Evolutionary conservation across 1,140 invertebrate genomes (phyloP).

Genomic region (Drosophila watanabei): DNA sequence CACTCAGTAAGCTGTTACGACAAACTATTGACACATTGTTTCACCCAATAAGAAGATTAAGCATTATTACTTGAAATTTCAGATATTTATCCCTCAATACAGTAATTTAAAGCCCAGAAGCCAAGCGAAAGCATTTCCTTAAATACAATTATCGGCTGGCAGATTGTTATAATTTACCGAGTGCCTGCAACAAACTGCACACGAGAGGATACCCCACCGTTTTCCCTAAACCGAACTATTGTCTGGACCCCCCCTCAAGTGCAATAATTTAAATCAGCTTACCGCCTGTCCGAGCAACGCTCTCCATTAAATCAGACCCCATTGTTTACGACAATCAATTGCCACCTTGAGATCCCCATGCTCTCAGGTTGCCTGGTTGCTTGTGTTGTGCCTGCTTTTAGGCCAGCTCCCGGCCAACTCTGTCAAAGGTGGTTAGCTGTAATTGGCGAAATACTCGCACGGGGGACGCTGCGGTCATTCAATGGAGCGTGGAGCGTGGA

Average conservation of each 20-base stretch:
- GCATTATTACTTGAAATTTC: background rate
- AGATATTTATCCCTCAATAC: background rate
- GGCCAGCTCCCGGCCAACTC: conserved; percentile 17
- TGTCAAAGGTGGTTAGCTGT: conserved; percentile 51
- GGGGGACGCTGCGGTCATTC: conserved; percentile 53
- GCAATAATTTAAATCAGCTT: conserved; percentile 50
- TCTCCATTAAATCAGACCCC: conserved; percentile 61
- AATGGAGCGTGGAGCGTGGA: conserved; percentile 69
- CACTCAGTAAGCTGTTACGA: background rate
- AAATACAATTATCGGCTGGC: conserved; percentile 4
- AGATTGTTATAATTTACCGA: conserved; percentile 29
- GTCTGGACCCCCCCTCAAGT: conserved; percentile 9
- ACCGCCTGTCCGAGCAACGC: conserved; percentile 28
- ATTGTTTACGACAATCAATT: conserved; percentile 77
- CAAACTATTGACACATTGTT: background rate
- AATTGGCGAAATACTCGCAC: conserved; percentile 73
- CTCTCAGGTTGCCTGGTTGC: conserved; percentile 2
- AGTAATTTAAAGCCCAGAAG: background rate
- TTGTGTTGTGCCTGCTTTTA: conserved; percentile 2
- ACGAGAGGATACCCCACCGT: conserved; percentile 2
- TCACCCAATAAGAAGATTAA: background rate
- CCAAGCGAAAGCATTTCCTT: background rate
- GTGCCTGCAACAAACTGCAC: conserved; percentile 10
- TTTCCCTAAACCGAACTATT: conserved; percentile 13
- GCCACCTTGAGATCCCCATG: conserved; percentile 57